These are phyloP conservation scores for Menura novaehollandiae DNA, from an alignment of 2,113 vertebrate species.

Conservation along the genomic window DNA sequence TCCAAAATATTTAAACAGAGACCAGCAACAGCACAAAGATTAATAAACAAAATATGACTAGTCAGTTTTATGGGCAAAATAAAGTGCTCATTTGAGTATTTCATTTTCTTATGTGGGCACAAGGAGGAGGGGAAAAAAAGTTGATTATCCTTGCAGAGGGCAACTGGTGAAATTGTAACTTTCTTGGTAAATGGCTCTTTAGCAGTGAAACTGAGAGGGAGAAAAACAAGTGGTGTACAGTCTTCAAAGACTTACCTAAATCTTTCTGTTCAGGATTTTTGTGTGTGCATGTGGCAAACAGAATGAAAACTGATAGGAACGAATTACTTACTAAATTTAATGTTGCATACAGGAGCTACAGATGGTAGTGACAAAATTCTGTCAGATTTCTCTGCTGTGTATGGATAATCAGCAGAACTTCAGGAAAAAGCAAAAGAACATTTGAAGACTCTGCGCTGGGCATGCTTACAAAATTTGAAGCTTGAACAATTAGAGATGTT, in stretches of 20 bases:
- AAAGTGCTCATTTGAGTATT: neutral
- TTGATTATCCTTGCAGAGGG: neutral
- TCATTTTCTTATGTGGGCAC: neutral
- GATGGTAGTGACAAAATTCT: neutral
- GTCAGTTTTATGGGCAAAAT: neutral
- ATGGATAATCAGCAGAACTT: neutral
- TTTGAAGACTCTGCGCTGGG: neutral
- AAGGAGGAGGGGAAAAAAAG: neutral
- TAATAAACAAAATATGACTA: neutral
- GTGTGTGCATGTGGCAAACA: neutral
- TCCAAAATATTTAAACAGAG: neutral
- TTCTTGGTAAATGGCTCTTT: neutral
- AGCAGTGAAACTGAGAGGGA: neutral
- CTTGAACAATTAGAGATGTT: neutral
- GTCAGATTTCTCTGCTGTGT: neutral
- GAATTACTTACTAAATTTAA: neutral
- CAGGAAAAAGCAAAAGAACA: neutral
- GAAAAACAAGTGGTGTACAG: neutral
- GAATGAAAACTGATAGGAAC: neutral
- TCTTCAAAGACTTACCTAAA: neutral
- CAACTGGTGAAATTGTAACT: neutral
- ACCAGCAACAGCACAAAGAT: neutral
- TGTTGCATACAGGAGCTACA: neutral
- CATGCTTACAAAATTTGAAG: neutral
- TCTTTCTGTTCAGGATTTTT: neutral